Evolutionary conservation across 2,888 invertebrate species (phyloP), one percentile per base, ranked within the genome.

Genomic region (Meta bourneti): DNA sequence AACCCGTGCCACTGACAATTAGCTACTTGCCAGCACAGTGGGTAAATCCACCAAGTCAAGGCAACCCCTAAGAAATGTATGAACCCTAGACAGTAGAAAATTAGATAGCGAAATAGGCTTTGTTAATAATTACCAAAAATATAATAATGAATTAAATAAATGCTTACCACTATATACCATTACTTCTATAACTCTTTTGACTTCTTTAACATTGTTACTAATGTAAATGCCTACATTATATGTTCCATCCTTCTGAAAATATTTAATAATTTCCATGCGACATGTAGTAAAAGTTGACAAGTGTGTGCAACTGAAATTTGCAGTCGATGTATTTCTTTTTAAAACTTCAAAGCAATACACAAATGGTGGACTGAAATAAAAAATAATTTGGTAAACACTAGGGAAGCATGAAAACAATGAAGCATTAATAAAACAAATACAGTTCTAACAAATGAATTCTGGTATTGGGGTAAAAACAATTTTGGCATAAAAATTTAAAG

Each of bases 111-210:
- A 2, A 34, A 34, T 34, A 34, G 34, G 34, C 34, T 34, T 4
- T 34, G 34, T 34, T 34, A 34, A 34, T 34, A 34, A 34, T 34
- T 34, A 34, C 1, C n/a, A 34, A 34, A 34, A 34, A 4, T 34
- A 2, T 4, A 34, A 4, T 34, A 34, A 34, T n/a, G n/a, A n/a
- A n/a, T 34, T 34, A 34, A 34, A 34, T 16, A 61, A 61, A 61
- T 61, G 94, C 95, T 94, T 95, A 98, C 98, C 97, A 96, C 98
- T 97, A 95, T 98, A 98, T 94, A 98, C 97, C 94, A 97, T 97
- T 75, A 98, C 96, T 13, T 97, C 96, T 16, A 97, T 96, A 88
- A 97, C 96, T 91, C 96, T 96, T 7, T 97, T 96, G 75, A 95
- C 95, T 94, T 96, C 96, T 6, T 96, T 96, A 11, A 98, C 96